Percentiles rank a stretch among this genome's conserved stretches.
phyloP scores from a whole-genome alignment of 2,888 invertebrate genomes.

The Slavum lentiscoides region DNA sequence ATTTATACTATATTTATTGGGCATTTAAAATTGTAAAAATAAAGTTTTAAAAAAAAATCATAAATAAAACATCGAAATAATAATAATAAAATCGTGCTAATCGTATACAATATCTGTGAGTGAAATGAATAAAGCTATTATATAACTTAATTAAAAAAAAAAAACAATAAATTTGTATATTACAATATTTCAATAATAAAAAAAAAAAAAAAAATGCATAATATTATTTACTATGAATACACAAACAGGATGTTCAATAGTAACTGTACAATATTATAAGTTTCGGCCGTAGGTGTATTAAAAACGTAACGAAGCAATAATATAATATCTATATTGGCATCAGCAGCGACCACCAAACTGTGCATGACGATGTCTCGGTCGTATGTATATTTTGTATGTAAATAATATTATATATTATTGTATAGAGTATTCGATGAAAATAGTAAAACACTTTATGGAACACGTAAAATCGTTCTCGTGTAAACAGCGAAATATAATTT shows the following conservation, averaged over 20 bases:
- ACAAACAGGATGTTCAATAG: conserved; percentile 43
- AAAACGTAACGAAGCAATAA: conserved; percentile 18
- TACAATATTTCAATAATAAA: conserved; percentile 28
- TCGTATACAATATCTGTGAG: conserved; percentile 44
- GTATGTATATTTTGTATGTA: neutral
- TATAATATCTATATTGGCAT: neutral
- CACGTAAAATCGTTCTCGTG: neutral
- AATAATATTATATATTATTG: neutral
- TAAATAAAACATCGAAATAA: conserved; percentile 48
- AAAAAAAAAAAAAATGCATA: conserved; percentile 42
- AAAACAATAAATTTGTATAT: conserved; percentile 39
- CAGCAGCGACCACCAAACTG: neutral
- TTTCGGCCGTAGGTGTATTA: conserved; percentile 16
- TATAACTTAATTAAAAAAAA: conserved; percentile 37
- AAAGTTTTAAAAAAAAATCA: conserved; percentile 20
- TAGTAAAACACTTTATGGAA: conserved; percentile 22
- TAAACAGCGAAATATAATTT: conserved; percentile 21
- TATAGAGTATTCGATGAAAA: conserved; percentile 35
- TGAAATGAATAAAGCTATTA: conserved; percentile 43
- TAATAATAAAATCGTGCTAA: conserved; percentile 51
- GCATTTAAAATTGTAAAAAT: conserved; percentile 35
- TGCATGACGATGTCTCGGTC: conserved; percentile 18
- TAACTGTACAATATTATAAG: conserved; percentile 37
- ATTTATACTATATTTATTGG: conserved; percentile 52
- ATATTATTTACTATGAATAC: conserved; percentile 36